A percentile compares a stretch with the other conserved stretches of the same genome.
These are phyloP conservation scores for Drosophila quinaria DNA, from an alignment of 2,888 invertebrate species.

Conservation along the genomic window DNA sequence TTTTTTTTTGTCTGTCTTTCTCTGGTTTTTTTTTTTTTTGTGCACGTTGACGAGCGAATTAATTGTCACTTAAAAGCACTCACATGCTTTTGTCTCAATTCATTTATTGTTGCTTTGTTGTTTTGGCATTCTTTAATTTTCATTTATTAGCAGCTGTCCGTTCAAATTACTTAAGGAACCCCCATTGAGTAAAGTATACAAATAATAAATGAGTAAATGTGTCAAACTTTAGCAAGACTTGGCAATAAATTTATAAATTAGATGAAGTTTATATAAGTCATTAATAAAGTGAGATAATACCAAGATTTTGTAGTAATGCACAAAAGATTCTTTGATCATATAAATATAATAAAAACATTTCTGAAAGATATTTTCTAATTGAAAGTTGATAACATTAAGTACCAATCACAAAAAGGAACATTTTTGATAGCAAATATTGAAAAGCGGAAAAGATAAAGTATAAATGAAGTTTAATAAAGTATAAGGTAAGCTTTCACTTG, in stretches of 20 bases:
- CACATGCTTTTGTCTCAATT: slow-evolving; percentile 58
- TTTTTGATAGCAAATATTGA: no score
- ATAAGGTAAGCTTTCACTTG: no score
- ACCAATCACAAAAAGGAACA: no score
- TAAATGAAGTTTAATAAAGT: no score
- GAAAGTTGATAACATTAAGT: no score
- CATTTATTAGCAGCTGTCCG: slow-evolving; percentile 44
- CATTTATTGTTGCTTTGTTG: slow-evolving; percentile 19
- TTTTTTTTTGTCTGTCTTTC: slow-evolving; percentile 1
- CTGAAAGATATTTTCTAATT: no score
- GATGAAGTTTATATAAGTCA: not conserved
- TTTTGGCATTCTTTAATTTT: slow-evolving; percentile 43
- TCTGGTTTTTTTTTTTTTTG: not conserved
- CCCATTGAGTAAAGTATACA: slow-evolving; percentile 3
- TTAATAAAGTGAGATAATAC: not conserved
- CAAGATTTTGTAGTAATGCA: no score
- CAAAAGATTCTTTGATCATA: no score
- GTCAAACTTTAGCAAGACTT: slow-evolving; percentile 3
- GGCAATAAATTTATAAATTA: slow-evolving; percentile 4
- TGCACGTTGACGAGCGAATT: slow-evolving; percentile 38
- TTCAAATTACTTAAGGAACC: not conserved
- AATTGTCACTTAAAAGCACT: slow-evolving; percentile 81
- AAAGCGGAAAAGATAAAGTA: no score
- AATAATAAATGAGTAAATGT: not conserved
- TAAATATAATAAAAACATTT: no score